Base-by-base conservation (phyloP, 2,888 invertebrate genomes). In the Caenorhabditis zanzibari region DNA sequence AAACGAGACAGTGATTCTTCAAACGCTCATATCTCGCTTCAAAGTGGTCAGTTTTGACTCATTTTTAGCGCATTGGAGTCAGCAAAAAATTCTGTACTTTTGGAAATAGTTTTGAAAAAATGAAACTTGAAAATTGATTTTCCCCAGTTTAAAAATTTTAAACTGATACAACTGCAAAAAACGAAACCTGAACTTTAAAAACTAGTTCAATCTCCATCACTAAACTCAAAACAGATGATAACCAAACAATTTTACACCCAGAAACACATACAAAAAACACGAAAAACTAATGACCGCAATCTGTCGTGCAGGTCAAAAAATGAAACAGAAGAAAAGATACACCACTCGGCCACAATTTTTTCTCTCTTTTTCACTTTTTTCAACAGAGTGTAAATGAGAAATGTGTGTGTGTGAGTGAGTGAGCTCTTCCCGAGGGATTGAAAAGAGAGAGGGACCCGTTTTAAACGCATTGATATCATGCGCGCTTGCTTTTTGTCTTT, bases 321-420 rank as follows among this genome's bases (percentile, higher is more conserved):
- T 59, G 54, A 68, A 77, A 59, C 19, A 26, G 26, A 49, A 32
- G 22, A 41, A 58, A 41, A 12, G 54, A 59, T 54, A 52, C 52
- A 59, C 71, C 69, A 63, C 32, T 61, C 66, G 28, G 32, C 24
- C 16, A 32, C 61, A n/a, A n/a, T n/a, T 69, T 61, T 69, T 73
- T 80, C 63, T 72, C 66, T 81, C 80, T 32, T 74, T 80, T 47
- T 72, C 66, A 74, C 80, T 32, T 74, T 73, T 74, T 81, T 81
- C 81, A 81, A 81, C 81, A 81, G 69, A 81, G 81, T 81, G 81
- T 81, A 81, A 81, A 81, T 81, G 81, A 81, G 81, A 81, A 81
- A 81, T 81, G 81, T 81, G 81, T 68, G 68, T 54, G 35, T 63
- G n/a, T 58, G 58, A 61, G 61, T 35, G 35, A 19, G 54, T 5